Conservation (phyloP, 92 coral and sea anemone species). For the Diadumene lineata region DNA sequence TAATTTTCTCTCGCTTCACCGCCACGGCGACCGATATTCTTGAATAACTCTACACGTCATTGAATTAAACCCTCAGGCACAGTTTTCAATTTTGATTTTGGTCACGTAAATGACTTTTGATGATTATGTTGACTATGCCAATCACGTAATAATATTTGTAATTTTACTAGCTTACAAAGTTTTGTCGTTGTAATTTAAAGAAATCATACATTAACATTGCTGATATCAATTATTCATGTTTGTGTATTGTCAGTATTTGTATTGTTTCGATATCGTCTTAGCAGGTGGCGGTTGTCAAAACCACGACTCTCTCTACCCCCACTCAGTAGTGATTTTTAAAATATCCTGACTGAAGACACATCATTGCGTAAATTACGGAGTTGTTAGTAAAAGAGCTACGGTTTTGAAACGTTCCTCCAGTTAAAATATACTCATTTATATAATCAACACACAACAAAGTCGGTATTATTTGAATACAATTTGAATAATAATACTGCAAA, state of each 20-base stretch:
- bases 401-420: no score
- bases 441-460: no score
- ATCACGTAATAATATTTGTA: no score
- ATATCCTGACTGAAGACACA: no score
- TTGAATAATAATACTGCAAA: no score
- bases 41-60: not conserved
- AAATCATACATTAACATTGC: not conserved
- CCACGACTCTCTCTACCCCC: not conserved
- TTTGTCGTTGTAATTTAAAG: not conserved
- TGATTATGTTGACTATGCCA: no score
- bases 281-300: conserved; percentile 4
- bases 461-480: no score
- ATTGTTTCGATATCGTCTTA: not conserved
- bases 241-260: not conserved
- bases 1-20: no score
- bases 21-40: not conserved
- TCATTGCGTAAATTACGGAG: no score
- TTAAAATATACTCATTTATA: no score
- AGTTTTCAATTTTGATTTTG: not conserved
- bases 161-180: no score
- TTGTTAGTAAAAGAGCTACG: no score
- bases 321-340: not conserved
- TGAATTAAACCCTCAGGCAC: not conserved
- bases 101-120: not conserved
- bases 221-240: not conserved